Conservation (phyloP, 1,140 invertebrate species). For the Eubasilissa regina region DNA sequence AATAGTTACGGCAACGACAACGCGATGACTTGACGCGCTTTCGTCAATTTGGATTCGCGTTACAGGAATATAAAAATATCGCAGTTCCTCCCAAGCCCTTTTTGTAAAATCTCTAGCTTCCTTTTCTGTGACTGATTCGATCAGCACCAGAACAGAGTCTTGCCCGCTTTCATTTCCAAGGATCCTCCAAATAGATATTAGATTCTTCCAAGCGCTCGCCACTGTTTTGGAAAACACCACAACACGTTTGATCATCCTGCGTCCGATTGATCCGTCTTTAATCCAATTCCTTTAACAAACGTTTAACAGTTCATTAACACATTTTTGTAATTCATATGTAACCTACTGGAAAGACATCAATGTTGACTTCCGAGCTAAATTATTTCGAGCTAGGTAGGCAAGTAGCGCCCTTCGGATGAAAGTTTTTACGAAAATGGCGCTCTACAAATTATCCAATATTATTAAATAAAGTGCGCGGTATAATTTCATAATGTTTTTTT, state of each 20-base stretch:
- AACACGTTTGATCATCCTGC: neutral
- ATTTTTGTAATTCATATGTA: too few species aligned
- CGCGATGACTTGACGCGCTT: neutral
- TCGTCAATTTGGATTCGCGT: constrained; percentile 4
- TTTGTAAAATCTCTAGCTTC: constrained; percentile 16
- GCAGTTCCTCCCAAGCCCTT: constrained; percentile 27
- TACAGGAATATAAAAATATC: constrained; percentile 40
- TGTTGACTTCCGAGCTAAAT: too few species aligned
- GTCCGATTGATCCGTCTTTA: too few species aligned
- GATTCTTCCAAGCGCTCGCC: neutral
- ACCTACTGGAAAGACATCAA: too few species aligned
- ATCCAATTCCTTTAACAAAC: too few species aligned
- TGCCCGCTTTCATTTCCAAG: constrained; percentile 26
- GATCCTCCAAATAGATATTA: neutral
- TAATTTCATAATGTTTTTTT: too few species aligned
- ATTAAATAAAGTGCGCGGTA: too few species aligned
- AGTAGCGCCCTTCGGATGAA: too few species aligned
- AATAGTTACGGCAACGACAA: neutral
- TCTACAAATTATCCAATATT: too few species aligned
- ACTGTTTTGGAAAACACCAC: neutral
- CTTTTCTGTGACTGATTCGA: constrained; percentile 2
- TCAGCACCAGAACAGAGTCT: constrained; percentile 34
- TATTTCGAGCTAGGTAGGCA: too few species aligned
- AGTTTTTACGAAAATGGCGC: too few species aligned
- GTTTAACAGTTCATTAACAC: too few species aligned